These are phyloP conservation scores for Gymnocephalus cernua DNA, from an alignment of 2,113 vertebrate species.

Conservation along the genomic window DNA sequence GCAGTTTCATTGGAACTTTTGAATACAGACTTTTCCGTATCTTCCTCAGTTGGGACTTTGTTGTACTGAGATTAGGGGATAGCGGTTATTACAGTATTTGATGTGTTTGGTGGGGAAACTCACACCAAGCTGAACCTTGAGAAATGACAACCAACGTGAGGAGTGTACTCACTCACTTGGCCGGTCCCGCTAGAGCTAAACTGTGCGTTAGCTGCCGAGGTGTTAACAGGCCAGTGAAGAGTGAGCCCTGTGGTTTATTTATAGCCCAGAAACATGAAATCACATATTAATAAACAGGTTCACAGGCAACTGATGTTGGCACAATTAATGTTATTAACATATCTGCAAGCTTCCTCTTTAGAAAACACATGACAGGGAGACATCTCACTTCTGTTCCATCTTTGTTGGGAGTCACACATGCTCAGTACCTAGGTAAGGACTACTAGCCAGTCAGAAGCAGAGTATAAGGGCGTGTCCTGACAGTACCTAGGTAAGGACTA, in stretches of 20 bases:
- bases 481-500: no score
- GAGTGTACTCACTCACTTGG: conserved; percentile 12
- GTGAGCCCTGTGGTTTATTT: conserved; percentile 27
- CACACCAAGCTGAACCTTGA: no score
- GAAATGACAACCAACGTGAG: not conserved
- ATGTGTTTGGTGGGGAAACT: no score
- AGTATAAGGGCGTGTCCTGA: no score
- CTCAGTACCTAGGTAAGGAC: no score
- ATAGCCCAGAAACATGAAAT: conserved; percentile 24
- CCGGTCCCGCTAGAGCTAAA: not conserved
- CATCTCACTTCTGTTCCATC: no score
- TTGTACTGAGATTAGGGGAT: no score
- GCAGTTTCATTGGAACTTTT: not conserved
- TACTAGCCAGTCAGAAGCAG: no score
- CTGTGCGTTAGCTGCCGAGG: conserved; percentile 9
- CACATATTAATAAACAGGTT: not conserved
- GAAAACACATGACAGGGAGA: no score
- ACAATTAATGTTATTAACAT: not conserved
- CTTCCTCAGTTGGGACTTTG: not conserved
- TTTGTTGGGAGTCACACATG: no score
- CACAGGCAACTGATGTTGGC: not conserved
- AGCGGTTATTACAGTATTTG: no score
- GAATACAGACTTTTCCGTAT: not conserved
- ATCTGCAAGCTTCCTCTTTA: not conserved
- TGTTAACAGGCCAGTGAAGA: conserved; percentile 13